Evolutionary conservation across 2,888 invertebrate species (phyloP).

Genomic region (Crepidodera aurea): DNA sequence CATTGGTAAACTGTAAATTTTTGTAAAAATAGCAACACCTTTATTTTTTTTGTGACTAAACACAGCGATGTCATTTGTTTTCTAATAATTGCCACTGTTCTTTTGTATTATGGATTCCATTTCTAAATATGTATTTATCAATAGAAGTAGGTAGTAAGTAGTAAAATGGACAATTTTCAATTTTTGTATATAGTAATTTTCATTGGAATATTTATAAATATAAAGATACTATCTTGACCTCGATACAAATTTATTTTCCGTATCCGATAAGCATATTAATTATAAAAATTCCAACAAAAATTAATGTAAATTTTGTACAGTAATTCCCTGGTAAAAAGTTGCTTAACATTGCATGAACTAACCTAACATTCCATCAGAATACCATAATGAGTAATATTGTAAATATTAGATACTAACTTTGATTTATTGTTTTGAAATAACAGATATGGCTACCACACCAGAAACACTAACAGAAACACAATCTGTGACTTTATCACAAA

Average conservation of each 20-base stretch:
- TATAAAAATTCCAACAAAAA: not conserved
- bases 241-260: not conserved
- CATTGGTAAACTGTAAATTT: slow-evolving; percentile 45
- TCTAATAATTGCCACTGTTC: slow-evolving; percentile 15
- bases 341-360: slow-evolving; percentile 44
- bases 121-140: too few relatives aligned
- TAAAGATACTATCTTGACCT: slow-evolving; percentile 17
- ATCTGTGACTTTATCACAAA: slow-evolving; percentile 52
- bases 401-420: slow-evolving; percentile 49
- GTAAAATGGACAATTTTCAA: not conserved
- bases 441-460: slow-evolving; percentile 61
- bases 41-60: slow-evolving; percentile 14
- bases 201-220: slow-evolving; percentile 15
- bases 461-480: slow-evolving; percentile 61
- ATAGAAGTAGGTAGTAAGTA: not conserved
- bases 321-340: slow-evolving; percentile 15
- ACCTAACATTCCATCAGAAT: slow-evolving; percentile 44
- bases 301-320: not conserved
- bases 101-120: too few relatives aligned
- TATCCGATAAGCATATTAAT: not conserved
- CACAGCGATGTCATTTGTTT: slow-evolving; percentile 18
- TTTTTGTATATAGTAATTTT: slow-evolving; percentile 16
- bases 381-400: slow-evolving; percentile 37
- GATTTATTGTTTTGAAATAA: slow-evolving; percentile 58
- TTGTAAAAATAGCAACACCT: slow-evolving; percentile 59